Evolutionary conservation across 2,113 vertebrate species (phyloP).

Genomic region (Arenaria interpres): DNA sequence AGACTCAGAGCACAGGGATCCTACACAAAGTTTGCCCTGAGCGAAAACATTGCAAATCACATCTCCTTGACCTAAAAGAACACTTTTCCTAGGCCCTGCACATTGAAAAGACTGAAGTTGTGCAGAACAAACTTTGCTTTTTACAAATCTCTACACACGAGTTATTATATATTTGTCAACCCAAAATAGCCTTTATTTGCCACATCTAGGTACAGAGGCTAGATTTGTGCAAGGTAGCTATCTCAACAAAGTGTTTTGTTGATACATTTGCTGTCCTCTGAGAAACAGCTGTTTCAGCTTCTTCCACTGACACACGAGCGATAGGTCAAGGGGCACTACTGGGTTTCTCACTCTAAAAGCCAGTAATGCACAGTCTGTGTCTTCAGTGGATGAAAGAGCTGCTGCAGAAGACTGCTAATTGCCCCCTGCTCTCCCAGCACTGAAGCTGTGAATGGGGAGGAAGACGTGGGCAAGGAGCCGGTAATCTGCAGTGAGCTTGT

Average conservation of each 20-base stretch:
- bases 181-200: slow-evolving; percentile 11
- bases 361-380: not conserved
- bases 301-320: not conserved
- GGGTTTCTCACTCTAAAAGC: slow-evolving; percentile 37
- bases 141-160: not conserved
- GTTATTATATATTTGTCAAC: not conserved
- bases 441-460: not conserved
- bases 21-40: not conserved
- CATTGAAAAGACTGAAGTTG: not conserved
- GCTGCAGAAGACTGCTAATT: slow-evolving; percentile 12
- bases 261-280: slow-evolving; percentile 10
- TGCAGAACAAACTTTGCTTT: slow-evolving; percentile 46
- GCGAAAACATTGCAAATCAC: not conserved
- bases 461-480: not conserved
- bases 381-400: not conserved
- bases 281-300: slow-evolving; percentile 1
- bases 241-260: not conserved
- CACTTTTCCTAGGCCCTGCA: not conserved
- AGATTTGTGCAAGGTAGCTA: not conserved
- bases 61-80: not conserved
- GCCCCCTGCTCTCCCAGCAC: not conserved
- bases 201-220: not conserved
- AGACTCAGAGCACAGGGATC: not conserved
- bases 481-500: not conserved
- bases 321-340: not conserved